These are phyloP conservation scores for Adrianichthys oophorus DNA, from an alignment of 2,797 vertebrate genomes.

Conservation along the genomic window DNA sequence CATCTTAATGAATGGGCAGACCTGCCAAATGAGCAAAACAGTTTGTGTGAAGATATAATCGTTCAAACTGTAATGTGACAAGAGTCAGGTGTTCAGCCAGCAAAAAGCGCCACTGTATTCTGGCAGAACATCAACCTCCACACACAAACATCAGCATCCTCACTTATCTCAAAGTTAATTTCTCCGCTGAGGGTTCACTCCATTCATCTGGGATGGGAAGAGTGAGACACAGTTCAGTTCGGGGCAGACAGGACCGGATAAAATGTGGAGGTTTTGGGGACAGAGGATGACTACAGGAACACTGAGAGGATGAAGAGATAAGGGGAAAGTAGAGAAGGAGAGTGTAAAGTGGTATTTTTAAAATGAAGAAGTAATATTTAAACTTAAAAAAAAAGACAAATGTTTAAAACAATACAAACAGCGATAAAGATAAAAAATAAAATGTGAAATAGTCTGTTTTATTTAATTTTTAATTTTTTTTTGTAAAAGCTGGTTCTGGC, in stretches of 20 bases:
- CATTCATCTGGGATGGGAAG: conserved; percentile 48
- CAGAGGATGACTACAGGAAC: conserved; percentile 29
- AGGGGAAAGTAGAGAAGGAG: conserved; percentile 11
- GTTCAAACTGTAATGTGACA: conserved; percentile 34
- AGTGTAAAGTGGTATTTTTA: neutral
- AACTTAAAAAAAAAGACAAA: too few relatives aligned
- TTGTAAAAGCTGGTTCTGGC: too few relatives aligned
- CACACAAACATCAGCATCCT: conserved; percentile 40
- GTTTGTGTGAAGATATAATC: conserved; percentile 34
- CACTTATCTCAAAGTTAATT: conserved; percentile 68
- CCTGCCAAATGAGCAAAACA: conserved; percentile 9
- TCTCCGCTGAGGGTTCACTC: conserved; percentile 55
- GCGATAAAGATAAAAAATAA: too few relatives aligned
- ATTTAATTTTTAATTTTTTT: too few relatives aligned
- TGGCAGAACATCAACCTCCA: conserved; percentile 51
- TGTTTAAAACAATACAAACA: too few relatives aligned
- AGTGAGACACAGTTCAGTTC: conserved; percentile 20
- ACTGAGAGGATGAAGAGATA: conserved; percentile 33
- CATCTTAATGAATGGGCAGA: too few relatives aligned
- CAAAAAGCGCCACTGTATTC: conserved; percentile 47
- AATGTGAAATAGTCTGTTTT: too few relatives aligned
- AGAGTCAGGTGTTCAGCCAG: conserved; percentile 35
- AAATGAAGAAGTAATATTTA: too few relatives aligned
- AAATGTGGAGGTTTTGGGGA: conserved; percentile 39
- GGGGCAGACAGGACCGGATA: conserved; percentile 41